phyloP scores from a whole-genome alignment of 1,140 invertebrate genomes.

The Aphis craccivora region DNA sequence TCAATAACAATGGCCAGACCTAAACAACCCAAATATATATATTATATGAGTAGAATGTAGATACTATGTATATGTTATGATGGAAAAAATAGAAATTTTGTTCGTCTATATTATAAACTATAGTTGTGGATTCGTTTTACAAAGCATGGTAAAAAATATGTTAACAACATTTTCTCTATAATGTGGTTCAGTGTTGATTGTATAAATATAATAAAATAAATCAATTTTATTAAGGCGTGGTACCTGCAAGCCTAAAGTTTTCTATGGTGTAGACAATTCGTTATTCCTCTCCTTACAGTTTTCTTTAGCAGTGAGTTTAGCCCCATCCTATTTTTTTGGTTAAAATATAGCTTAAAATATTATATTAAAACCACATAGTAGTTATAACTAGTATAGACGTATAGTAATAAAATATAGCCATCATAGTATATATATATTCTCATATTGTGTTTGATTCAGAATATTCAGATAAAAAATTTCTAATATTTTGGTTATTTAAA shows the following conservation, averaged over 20 bases:
- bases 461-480: not conserved
- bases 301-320: no score
- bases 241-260: not conserved
- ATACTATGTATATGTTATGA: not conserved
- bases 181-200: not conserved
- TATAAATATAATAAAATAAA: not conserved
- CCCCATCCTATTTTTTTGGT: no score
- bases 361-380: no score
- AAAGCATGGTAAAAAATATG: not conserved
- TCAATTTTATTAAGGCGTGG: constrained; percentile 6
- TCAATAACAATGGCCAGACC: constrained; percentile 70
- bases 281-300: not conserved
- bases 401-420: not conserved
- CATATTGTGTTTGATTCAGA: not conserved
- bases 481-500: not conserved
- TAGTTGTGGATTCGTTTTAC: not conserved
- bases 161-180: not conserved
- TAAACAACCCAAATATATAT: constrained; percentile 61
- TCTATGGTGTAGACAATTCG: not conserved
- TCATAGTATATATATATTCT: not conserved
- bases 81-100: not conserved
- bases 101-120: not conserved
- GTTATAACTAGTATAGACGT: no score
- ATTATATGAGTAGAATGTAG: not conserved
- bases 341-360: no score